These are phyloP conservation scores for Eonycteris spelaea DNA, from an alignment of 2,113 vertebrate species.

Conservation along the genomic window DNA sequence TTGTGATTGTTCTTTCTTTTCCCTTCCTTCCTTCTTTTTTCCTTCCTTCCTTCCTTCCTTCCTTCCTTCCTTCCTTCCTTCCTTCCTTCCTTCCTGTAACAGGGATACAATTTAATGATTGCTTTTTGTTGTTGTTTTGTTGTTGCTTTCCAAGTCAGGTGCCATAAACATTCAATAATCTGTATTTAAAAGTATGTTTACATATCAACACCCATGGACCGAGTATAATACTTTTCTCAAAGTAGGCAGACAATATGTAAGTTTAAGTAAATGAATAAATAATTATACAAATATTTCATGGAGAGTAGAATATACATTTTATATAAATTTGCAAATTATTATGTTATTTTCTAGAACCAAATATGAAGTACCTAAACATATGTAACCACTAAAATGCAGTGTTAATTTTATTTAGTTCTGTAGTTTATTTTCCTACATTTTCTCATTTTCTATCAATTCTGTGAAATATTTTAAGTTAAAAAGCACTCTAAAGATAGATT, in stretches of 20 bases:
- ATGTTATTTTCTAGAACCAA: not conserved
- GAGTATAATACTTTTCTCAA: not conserved
- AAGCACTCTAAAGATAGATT: not conserved
- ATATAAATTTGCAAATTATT: not conserved
- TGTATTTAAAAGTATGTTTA: conserved; percentile 84
- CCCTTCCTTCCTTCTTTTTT: no score
- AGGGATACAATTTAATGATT: conserved; percentile 87
- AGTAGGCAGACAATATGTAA: not conserved
- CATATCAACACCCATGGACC: conserved; percentile 76
- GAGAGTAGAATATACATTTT: not conserved
- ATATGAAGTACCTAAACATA: not conserved
- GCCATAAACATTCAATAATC: conserved; percentile 85
- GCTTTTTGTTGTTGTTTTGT: conserved; percentile 79
- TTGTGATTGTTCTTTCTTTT: not conserved
- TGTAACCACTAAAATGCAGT: not conserved
- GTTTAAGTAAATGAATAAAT: not conserved
- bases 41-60: no score
- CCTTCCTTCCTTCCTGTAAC: conserved; percentile 63
- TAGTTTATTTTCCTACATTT: not conserved
- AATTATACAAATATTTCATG: not conserved
- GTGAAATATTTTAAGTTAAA: not conserved
- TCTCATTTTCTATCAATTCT: not conserved
- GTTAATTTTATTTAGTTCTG: not conserved
- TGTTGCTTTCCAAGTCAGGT: conserved; percentile 85
- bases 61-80: no score